These are phyloP conservation scores for Toxotes chatareus DNA, from an alignment of 2,113 vertebrate genomes.

Conservation along the genomic window DNA sequence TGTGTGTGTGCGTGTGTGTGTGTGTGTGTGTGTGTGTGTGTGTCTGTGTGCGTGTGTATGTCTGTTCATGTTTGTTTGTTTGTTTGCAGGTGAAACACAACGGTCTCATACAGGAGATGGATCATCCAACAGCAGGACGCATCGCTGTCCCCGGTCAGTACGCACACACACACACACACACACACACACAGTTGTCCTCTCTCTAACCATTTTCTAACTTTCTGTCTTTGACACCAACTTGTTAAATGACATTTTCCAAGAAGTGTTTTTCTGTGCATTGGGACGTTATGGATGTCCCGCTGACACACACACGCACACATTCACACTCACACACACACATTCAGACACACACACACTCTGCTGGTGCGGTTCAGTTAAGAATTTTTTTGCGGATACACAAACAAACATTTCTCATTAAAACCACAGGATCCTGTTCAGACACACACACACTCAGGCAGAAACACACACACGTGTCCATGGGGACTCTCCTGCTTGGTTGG, in stretches of 20 bases:
- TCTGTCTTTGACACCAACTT: slow-evolving; percentile 31
- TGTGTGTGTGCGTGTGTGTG: too few species aligned
- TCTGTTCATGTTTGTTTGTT: slow-evolving; percentile 7
- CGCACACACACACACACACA: neutral
- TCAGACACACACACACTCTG: slow-evolving; percentile 8
- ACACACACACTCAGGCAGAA: slow-evolving; percentile 2
- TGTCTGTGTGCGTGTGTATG: too few species aligned
- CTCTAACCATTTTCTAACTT: neutral
- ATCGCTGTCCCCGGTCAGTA: slow-evolving; percentile 91
- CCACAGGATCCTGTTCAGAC: slow-evolving; percentile 23
- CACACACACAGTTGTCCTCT: slow-evolving; percentile 1
- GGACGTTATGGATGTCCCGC: slow-evolving; percentile 26
- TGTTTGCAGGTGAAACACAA: slow-evolving; percentile 91
- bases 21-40: too few species aligned
- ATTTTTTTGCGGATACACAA: slow-evolving; percentile 17
- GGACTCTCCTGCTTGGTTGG: slow-evolving; percentile 10
- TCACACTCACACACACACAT: slow-evolving; percentile 10
- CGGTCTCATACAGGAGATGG: slow-evolving; percentile 91
- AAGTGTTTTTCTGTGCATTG: slow-evolving; percentile 1
- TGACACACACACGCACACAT: neutral
- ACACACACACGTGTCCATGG: slow-evolving; percentile 14
- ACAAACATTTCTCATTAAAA: slow-evolving; percentile 39
- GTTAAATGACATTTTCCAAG: slow-evolving; percentile 46
- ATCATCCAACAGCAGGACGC: slow-evolving; percentile 90
- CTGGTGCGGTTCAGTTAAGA: neutral